Evolutionary conservation across 2,113 vertebrate genomes (phyloP), one percentile per base, ranked within the genome.

Genomic region (Syrrhaptes paradoxus): DNA sequence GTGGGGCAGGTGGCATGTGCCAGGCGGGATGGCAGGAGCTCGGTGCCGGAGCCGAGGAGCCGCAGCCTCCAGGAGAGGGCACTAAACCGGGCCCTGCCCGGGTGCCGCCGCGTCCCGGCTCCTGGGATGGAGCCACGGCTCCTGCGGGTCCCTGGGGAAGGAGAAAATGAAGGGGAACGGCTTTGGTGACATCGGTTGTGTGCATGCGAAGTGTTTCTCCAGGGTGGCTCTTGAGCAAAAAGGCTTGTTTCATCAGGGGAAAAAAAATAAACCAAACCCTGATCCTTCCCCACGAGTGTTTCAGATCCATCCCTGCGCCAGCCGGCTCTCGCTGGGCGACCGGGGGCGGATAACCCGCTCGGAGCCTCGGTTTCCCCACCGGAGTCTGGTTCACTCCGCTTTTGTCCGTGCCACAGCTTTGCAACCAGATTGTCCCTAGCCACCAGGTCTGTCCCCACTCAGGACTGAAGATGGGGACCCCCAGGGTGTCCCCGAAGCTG

Each of bases 1-100:
- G 6, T 7, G 18, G 46, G 78, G 79, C 17, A 36, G 76, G 48
- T 22, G 68, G 10, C 3, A 12, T 6, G 63, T 34, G 92, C 66
- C 85, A 43, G 66, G 52, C 2, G 17, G 82, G 91, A 49, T 82
- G 92, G 92, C 90, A 90, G 76, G 67, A 80, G 88, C 83, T 76
- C 51, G 32, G 46, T 70, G 51, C 80, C 6, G 32, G 46, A 75
- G 51, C 80, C 6, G 19, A 51, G 54, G 15, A 81, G 92, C 67
- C 15, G 20, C 26, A 91, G 66, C 94, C 91, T 96, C 97, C 97
- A 97, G 97, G 89, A 97, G 97, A 97, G 97, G 97, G 97, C 97
- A 97, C 96, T 95, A 93, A 93, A 95, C 13, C 93, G 10, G 93
- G 96, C 8, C 84, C 95, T 63, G 58, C 85, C 72, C 58, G 4